A percentile compares a stretch with the other conserved stretches of the same genome.
Conservation (phyloP, 2,797 vertebrate genomes). For the Gobio occitaniae region DNA sequence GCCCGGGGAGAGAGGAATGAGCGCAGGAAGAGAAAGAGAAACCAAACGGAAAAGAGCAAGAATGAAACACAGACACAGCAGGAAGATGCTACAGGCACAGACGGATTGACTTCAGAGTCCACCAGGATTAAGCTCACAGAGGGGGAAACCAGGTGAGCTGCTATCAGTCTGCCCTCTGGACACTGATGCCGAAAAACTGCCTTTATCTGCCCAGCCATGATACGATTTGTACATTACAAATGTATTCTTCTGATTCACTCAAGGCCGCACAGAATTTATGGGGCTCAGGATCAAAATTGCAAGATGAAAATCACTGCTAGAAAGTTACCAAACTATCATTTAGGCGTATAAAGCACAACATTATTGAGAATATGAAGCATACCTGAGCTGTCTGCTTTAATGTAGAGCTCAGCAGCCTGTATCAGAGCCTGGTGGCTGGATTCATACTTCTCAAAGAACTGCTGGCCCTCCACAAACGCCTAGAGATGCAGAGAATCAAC, state of each 20-base stretch:
- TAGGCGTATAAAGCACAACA: not conserved
- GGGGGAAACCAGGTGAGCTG: conserved; percentile 41
- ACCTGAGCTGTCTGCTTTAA: conserved; percentile 93
- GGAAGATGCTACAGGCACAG: conserved; percentile 38
- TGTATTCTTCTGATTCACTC: conserved; percentile 27
- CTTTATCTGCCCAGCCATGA: conserved; percentile 22
- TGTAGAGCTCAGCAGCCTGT: conserved; percentile 88
- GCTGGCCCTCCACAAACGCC: conserved; percentile 93
- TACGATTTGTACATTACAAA: conserved; percentile 24
- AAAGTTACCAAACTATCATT: not conserved
- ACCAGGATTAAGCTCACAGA: conserved; percentile 51
- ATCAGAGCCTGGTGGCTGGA: conserved; percentile 88
- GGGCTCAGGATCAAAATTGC: not conserved
- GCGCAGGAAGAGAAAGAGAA: conserved; percentile 57
- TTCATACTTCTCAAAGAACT: conserved; percentile 97
- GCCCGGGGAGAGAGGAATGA: conserved; percentile 68
- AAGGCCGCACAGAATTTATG: not conserved
- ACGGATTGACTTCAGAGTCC: conserved; percentile 56
- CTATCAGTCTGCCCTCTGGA: conserved; percentile 48
- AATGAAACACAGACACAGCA: conserved; percentile 9
- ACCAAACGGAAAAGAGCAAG: conserved; percentile 62
- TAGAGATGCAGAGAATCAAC: conserved; percentile 62
- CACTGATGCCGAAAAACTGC: conserved; percentile 37
- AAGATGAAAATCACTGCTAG: not conserved
- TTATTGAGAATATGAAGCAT: conserved; percentile 42